Base-by-base conservation (phyloP, 2,113 vertebrate genomes). In the Gymnarchus niloticus region DNA sequence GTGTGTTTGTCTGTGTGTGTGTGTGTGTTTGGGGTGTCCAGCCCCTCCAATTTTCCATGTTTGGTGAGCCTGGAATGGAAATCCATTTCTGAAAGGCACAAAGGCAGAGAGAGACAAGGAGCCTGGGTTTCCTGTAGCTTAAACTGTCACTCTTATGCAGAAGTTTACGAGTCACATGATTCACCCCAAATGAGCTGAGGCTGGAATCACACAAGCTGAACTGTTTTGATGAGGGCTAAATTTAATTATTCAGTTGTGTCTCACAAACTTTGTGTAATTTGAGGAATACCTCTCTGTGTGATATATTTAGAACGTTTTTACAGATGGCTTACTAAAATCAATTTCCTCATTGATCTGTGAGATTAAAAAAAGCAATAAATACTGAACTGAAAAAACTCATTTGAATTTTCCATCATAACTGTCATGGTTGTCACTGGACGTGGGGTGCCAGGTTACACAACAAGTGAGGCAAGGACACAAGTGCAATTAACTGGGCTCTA, bases 21-120 rank as follows among this genome's bases (percentile, higher is more conserved):
- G 87, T 85, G 86, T 90, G 92, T 90, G 91, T 89, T 91, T 90
- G 91, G 88, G 90, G 90, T 91, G 90, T 90, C 87, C 88, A 89
- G 87, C 89, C 87, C 91, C 84, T 87, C 90, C 90, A 92, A 90
- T 92, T 89, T 92, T 92, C 17, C 92, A 92, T 94, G 93, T 94
- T 91, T 94, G 93, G 91, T 90, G 90, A 89, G 91, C 93, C 90
- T 93, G 92, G 91, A 91, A 93, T 91, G 92, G 91, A 92, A 90
- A 90, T 93, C 92, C 90, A 93, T 94, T 91, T 95, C 93, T 94
- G 93, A 92, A 94, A 94, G 91, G 94, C 93, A 95, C 87, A 93
- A 93, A 92, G 90, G 92, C 92, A 93, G 90, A 90, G 83, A 91
- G 89, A 92, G 86, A 91, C 91, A 92, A 93, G 81, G 89, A 88